Conservation (phyloP, 1,140 invertebrate species). For the Trachymyrmex cornetzi region DNA sequence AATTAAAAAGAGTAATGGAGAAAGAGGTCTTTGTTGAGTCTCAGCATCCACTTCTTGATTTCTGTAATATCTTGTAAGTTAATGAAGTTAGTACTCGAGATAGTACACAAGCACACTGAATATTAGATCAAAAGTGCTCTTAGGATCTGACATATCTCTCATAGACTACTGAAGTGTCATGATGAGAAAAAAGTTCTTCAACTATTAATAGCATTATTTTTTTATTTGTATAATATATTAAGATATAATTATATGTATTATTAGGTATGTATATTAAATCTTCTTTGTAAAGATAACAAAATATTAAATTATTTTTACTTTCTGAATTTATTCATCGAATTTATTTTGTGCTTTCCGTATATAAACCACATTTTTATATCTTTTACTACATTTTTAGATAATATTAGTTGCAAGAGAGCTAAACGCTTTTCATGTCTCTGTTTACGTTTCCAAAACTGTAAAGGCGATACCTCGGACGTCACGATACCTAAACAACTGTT, state of each 20-base stretch:
- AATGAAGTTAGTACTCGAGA: slow-evolving; percentile 66
- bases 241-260: background rate
- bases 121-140: slow-evolving; percentile 21
- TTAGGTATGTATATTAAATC: background rate
- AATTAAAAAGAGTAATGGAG: background rate
- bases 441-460: slow-evolving; percentile 45
- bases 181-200: slow-evolving; percentile 19
- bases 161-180: slow-evolving; percentile 5
- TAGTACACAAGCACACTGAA: slow-evolving; percentile 36
- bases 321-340: too few species aligned
- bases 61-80: slow-evolving; percentile 23
- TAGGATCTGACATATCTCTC: slow-evolving; percentile 18
- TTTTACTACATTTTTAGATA: background rate
- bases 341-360: background rate
- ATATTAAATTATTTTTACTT: slow-evolving; percentile 2
- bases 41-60: slow-evolving; percentile 19
- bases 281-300: background rate
- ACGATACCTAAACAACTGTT: slow-evolving; percentile 65
- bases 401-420: slow-evolving; percentile 6
- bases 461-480: slow-evolving; percentile 49
- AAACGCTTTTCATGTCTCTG: background rate
- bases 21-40: slow-evolving; percentile 36
- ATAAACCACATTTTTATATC: background rate
- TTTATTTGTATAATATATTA: background rate
- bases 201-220: slow-evolving; percentile 7